These are phyloP conservation scores for Acomys russatus DNA, from an alignment of 2,797 vertebrate species.

Conservation along the genomic window DNA sequence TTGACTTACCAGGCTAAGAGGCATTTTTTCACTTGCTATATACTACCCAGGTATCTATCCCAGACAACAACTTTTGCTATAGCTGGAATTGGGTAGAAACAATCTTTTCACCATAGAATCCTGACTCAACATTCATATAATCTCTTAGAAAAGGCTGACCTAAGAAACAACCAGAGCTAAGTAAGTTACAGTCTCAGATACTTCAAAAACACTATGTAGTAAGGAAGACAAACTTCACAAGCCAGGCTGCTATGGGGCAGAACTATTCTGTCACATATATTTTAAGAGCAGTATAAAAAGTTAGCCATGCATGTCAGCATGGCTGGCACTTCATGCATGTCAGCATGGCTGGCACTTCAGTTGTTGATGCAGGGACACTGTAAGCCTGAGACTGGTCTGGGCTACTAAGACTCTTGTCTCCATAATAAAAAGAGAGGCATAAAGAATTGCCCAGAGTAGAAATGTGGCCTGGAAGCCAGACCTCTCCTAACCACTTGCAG, in stretches of 20 bases:
- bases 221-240: constrained; percentile 37
- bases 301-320: neutral
- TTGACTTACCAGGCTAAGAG: neutral
- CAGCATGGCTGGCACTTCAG: neutral
- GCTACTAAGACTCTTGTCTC: neutral
- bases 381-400: neutral
- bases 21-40: neutral
- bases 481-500: neutral
- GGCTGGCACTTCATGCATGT: neutral
- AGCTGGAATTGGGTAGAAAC: neutral
- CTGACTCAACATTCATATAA: neutral
- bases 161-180: constrained; percentile 30
- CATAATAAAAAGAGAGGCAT: neutral
- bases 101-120: constrained; percentile 42
- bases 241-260: neutral
- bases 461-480: neutral
- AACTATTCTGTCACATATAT: neutral
- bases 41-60: neutral
- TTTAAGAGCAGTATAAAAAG: constrained; percentile 5
- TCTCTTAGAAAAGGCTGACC: neutral
- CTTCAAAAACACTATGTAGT: constrained; percentile 11
- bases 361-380: neutral
- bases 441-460: neutral
- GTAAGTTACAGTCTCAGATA: neutral
- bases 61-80: constrained; percentile 21